Conservation (phyloP, 2,113 vertebrate genomes). For the Meleagris gallopavo region DNA sequence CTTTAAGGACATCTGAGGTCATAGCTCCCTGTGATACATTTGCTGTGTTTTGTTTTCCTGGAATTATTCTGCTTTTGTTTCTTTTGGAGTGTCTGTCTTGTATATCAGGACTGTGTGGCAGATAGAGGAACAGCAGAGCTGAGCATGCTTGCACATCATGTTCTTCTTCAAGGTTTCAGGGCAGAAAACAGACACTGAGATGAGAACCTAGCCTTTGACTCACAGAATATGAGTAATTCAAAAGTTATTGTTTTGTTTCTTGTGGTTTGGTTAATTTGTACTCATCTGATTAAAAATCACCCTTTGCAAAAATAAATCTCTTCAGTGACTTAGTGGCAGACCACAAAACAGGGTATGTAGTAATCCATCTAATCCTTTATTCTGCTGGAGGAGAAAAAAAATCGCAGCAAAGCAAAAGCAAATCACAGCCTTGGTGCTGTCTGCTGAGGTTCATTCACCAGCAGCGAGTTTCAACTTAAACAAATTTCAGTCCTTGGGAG, state of each 20-base stretch:
- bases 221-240: background rate
- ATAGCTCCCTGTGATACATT: background rate
- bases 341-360: background rate
- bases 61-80: background rate
- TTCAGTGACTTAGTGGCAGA: background rate
- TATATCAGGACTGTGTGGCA: background rate
- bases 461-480: background rate
- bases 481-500: background rate
- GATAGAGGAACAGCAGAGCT: background rate
- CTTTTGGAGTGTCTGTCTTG: background rate
- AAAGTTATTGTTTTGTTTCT: background rate
- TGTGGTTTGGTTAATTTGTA: background rate
- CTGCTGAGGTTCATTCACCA: background rate
- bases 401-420: background rate
- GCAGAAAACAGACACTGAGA: background rate
- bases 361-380: slow-evolving; percentile 1
- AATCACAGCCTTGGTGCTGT: background rate
- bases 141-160: rapidly evolving
- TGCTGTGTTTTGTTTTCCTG: slow-evolving; percentile 21
- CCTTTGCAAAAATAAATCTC: slow-evolving; percentile 1
- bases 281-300: background rate
- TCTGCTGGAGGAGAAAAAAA: slow-evolving; percentile 7
- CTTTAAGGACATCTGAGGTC: background rate
- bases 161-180: background rate
- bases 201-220: background rate